phyloP scores from a whole-genome alignment of 2,888 invertebrate species.

The Drosophila crucigera region DNA sequence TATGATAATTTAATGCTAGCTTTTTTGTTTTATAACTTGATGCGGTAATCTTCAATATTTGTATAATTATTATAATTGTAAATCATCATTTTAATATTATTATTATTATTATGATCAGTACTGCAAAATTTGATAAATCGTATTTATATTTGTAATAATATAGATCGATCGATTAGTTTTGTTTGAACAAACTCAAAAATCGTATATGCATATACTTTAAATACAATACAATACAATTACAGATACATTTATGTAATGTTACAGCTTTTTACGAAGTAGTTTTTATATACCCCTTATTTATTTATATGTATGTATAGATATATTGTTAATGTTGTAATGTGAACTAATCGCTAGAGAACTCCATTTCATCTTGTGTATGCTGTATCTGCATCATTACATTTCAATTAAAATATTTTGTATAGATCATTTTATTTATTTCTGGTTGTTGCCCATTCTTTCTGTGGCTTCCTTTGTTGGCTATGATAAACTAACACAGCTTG shows the following conservation, averaged over 20 bases:
- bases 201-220: slow-evolving; percentile 49
- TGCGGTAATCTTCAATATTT: slow-evolving; percentile 41
- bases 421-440: slow-evolving; percentile 13
- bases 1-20: slow-evolving; percentile 73
- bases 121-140: slow-evolving; percentile 54
- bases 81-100: slow-evolving; percentile 26
- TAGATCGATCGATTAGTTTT: slow-evolving; percentile 30
- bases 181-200: slow-evolving; percentile 47
- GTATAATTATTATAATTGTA: slow-evolving; percentile 41
- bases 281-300: slow-evolving; percentile 53
- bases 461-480: slow-evolving; percentile 24
- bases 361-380: slow-evolving; percentile 22
- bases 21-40: slow-evolving; percentile 59
- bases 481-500: slow-evolving; percentile 62
- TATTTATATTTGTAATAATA: slow-evolving; percentile 36
- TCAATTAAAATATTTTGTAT: slow-evolving; percentile 25
- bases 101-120: slow-evolving; percentile 47
- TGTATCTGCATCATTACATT: slow-evolving; percentile 11
- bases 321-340: slow-evolving; percentile 37
- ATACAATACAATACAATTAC: slow-evolving; percentile 50
- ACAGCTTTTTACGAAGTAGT: slow-evolving; percentile 34
- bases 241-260: slow-evolving; percentile 46
- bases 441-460: slow-evolving; percentile 16
- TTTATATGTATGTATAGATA: slow-evolving; percentile 44
- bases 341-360: slow-evolving; percentile 57